Evolutionary conservation across 2,888 invertebrate genomes (phyloP).

Genomic region (Cyrtodaria siliqua): DNA sequence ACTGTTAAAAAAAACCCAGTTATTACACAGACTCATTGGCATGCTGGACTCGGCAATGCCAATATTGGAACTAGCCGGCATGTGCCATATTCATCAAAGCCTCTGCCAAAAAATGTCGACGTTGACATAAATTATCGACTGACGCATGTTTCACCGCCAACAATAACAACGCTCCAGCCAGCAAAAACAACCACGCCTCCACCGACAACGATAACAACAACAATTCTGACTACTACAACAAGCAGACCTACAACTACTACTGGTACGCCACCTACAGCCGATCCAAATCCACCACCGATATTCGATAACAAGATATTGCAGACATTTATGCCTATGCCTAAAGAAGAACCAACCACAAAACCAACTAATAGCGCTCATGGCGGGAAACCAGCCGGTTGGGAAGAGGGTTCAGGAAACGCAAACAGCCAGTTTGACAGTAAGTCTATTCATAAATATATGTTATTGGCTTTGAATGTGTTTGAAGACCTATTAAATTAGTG

Average conservation of each 20-base stretch:
- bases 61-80: slow-evolving; percentile 3
- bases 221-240: too few relatives aligned
- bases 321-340: slow-evolving; percentile 61
- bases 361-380: slow-evolving; percentile 4
- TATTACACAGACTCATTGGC: slow-evolving; percentile 11
- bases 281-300: slow-evolving; percentile 58
- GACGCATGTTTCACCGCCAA: slow-evolving; percentile 6
- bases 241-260: slow-evolving; percentile 10
- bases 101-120: not conserved
- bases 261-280: slow-evolving; percentile 40
- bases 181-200: not conserved
- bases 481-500: too few relatives aligned
- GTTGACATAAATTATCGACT: not conserved
- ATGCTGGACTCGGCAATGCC: not conserved
- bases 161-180: not conserved
- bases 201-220: slow-evolving; percentile 30
- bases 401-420: too few relatives aligned
- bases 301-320: slow-evolving; percentile 48
- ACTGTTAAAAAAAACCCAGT: too few relatives aligned
- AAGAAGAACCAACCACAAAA: slow-evolving; percentile 32
- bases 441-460: too few relatives aligned
- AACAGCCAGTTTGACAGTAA: not conserved
- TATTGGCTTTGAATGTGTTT: too few relatives aligned
- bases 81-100: slow-evolving; percentile 13
- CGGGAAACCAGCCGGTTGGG: not conserved